Base-by-base conservation (phyloP, 37 sponge, comb jelly and placozoan genomes). In the Aplysina aerophoba region DNA sequence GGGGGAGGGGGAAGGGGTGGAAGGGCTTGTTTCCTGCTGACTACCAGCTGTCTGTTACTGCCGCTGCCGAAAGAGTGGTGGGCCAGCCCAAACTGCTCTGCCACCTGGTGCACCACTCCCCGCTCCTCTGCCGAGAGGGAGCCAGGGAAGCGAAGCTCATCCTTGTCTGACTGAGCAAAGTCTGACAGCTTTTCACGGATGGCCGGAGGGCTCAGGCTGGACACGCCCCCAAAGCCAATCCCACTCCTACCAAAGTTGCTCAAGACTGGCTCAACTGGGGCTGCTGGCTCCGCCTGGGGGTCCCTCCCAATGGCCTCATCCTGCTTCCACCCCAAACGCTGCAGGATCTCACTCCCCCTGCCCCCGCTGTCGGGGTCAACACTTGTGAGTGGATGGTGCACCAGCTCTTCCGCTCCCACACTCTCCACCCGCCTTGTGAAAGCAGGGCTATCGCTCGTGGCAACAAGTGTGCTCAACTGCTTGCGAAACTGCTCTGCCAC, bases 121-220 rank as follows among this genome's bases (percentile, higher is more conserved):
- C 90, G 79, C 82, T 90, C 90, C 22, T 90, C 87, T 24, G 78
- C 0, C n/a, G 79, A 41, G 25, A 90, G 83, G 17, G 59, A 67
- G 64, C 53, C 44, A 13, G 90, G 74, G 67, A 90, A 90, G 40
- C 34, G 39, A 8, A 90, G 73, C 37, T 81, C 77, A 24, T 81
- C 79, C 37, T 86, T 41, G 39, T 90, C 87, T 24, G 85, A 85
- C 1, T 74, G 34, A 16, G 82, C 25, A 72, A 90, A 90, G 24
- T 86, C 78, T 15, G 37, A 38, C 15, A 90, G 67, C 21, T 60
- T 81, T 39, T 73, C 22, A 30, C 82, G 75, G 50, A 90, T 82
- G 38, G 39, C 83, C 54, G 0, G 30, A 16, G 40, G 50, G 37
- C 72, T 55, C 37, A 54, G 22, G 50, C 54, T 73, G 27, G 56